Conservation (phyloP, 2,797 vertebrate species). For the Trachops cirrhosus region DNA sequence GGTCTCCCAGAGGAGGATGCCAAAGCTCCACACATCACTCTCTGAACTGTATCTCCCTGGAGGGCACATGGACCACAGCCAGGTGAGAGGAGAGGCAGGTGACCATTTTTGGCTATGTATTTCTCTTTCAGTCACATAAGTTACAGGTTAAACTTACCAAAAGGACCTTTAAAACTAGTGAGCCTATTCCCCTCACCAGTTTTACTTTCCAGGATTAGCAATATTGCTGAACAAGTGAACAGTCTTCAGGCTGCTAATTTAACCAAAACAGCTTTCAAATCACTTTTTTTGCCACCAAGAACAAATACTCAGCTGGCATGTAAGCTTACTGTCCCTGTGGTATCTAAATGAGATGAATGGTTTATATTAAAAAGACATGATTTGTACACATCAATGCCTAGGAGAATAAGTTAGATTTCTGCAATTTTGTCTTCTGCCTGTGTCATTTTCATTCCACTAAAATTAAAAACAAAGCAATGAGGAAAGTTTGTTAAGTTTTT, state of each 20-base stretch:
- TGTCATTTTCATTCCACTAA: conserved; percentile 45
- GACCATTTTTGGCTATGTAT: neutral
- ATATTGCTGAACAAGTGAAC: neutral
- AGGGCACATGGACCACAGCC: neutral
- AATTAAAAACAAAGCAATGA: conserved; percentile 65
- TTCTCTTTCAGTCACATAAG: neutral
- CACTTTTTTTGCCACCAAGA: neutral
- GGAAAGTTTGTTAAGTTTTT: conserved; percentile 12
- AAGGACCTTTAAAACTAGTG: neutral
- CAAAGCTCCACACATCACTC: conserved; percentile 98
- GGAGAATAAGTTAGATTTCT: conserved; percentile 40
- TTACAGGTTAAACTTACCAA: neutral
- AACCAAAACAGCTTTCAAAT: neutral
- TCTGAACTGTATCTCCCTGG: conserved; percentile 97
- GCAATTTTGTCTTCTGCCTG: neutral
- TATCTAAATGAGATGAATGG: neutral
- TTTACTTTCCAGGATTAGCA: neutral
- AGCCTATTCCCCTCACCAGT: neutral
- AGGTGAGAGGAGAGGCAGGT: neutral
- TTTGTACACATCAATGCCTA: neutral
- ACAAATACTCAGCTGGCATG: neutral
- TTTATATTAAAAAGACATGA: neutral
- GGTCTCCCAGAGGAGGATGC: conserved; percentile 97
- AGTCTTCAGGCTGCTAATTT: neutral
- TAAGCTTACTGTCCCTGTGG: neutral